Evolutionary conservation across 2,888 invertebrate species (phyloP), one percentile per base, ranked within the genome.

Genomic region (Nycteola revayana): DNA sequence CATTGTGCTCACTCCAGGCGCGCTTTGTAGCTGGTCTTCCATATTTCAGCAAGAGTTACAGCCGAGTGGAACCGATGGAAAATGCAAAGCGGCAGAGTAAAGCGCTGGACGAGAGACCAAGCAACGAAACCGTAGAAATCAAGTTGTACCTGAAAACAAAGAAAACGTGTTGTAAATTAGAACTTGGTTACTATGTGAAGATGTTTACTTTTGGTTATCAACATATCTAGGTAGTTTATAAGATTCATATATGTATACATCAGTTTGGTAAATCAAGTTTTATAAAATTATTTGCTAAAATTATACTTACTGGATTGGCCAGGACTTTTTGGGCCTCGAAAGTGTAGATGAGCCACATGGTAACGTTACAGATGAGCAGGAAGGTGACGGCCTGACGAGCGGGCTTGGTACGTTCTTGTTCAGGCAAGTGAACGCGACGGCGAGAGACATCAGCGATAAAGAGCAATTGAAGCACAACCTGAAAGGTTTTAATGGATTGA

Each of bases 51-150:
- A 54, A 97, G 92, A 88, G 97, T 96, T 18, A 97, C 97, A 14
- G 97, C 96, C 42, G 96, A 96, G 82, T 97, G 97, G 92, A 97
- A 97, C 61, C 97, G 94, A 86, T 97, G 98, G 92, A 98, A 98
- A 76, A 98, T 98, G 90, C 96, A 97, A 55, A 98, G 92, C 22
- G 98, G 98, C 53, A 98, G 91, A 59, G 97, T 96, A 66, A 97
- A 93, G 66, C 97, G 95, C 80, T 97, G 96, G 28, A 98, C 95
- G 55, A 98, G 93, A 32, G 96, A 94, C 98, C 98, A 98, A 48
- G 97, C 94, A 46, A 96, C 92, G 75, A 94, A 95, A 35, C 98
- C 98, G 75, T 97, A 98, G 89, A 97, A 97, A 62, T 96, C 94
- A 65, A 96, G 91, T 90, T 96, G 95, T 49, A 94, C 92, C 90